Conservation (phyloP, 2,797 vertebrate genomes). For the Scolopax bukidnonensis region DNA sequence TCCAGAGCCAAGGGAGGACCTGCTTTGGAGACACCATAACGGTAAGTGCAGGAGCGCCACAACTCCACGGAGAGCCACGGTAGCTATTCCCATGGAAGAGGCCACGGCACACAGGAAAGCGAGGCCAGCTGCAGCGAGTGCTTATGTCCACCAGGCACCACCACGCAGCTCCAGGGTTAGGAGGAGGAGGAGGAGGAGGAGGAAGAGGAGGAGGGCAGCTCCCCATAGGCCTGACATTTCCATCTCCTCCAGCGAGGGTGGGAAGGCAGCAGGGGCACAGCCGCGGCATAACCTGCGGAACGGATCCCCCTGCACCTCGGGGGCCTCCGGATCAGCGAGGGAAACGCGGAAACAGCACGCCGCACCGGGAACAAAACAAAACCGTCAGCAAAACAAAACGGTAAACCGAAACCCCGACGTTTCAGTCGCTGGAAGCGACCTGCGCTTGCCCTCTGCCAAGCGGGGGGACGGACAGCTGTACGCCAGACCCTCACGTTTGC, state of each 20-base stretch:
- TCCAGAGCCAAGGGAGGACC: neutral
- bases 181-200: neutral
- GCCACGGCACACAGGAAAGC: neutral
- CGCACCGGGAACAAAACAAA: fast-evolving
- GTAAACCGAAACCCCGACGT: fast-evolving
- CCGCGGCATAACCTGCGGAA: fast-evolving
- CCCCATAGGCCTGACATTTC: fast-evolving
- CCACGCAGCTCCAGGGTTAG: neutral
- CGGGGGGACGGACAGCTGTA: fast-evolving
- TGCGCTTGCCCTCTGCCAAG: neutral
- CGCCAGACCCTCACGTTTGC: fast-evolving
- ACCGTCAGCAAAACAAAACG: neutral
- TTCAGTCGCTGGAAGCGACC: neutral
- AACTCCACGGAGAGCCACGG: neutral
- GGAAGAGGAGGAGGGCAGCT: fast-evolving
- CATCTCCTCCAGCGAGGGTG: neutral
- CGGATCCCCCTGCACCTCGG: fast-evolving
- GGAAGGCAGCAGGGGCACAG: neutral
- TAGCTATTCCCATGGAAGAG: neutral
- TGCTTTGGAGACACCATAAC: neutral
- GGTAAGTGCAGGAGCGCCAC: fast-evolving
- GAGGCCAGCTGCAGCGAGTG: neutral
- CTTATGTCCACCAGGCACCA: neutral
- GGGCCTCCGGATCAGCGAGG: neutral
- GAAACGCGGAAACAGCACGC: neutral